A percentile compares a stretch with the other conserved stretches of the same genome.
phyloP scores from a whole-genome alignment of 2,888 invertebrate genomes.

The Clunio marinus region DNA sequence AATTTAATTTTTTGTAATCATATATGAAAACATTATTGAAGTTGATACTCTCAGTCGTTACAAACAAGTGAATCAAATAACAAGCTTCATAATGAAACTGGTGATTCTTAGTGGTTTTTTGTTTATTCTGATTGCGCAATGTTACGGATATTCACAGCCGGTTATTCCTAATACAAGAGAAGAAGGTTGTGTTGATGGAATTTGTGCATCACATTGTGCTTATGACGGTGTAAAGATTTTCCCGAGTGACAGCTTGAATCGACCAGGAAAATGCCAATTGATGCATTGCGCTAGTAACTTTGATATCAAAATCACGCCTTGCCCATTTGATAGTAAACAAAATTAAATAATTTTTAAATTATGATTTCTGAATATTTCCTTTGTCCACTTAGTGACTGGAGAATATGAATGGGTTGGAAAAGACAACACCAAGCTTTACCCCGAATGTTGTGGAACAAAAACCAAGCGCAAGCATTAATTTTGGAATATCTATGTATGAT shows the following conservation, averaged over 20 bases:
- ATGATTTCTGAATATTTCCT: not conserved
- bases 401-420: not conserved
- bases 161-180: not conserved
- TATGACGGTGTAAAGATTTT: conserved; percentile 10
- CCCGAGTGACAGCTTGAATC: not conserved
- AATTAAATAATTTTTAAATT: not conserved
- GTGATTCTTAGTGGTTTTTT: not conserved
- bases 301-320: not conserved
- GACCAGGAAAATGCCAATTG: conserved; percentile 3
- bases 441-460: conserved; percentile 9
- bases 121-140: not conserved
- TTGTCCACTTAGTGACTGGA: conserved; percentile 25
- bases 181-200: not conserved
- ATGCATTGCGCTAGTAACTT: not conserved
- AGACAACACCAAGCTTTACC: not conserved
- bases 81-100: not conserved
- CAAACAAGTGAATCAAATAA: too few relatives aligned
- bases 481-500: too few relatives aligned
- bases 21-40: too few relatives aligned
- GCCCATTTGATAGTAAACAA: conserved; percentile 5
- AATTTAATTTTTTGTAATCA: too few relatives aligned
- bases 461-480: too few relatives aligned
- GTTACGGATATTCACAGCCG: not conserved
- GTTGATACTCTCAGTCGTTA: too few relatives aligned
- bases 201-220: not conserved